Evolutionary conservation across 2,888 invertebrate genomes (phyloP).

Genomic region (Holacanthella duospinosa): DNA sequence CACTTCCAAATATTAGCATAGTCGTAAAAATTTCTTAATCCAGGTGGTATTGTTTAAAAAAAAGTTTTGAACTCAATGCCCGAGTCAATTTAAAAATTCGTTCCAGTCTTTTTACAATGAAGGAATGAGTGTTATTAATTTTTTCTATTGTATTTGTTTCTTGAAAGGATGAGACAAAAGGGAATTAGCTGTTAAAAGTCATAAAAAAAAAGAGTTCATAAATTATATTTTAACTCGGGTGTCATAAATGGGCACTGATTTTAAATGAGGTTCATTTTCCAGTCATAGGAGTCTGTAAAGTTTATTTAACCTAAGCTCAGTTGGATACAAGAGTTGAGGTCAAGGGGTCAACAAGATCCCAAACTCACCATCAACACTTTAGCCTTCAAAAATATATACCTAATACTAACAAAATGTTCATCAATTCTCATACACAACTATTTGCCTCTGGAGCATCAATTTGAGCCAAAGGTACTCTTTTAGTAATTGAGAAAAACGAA

Average conservation of each 20-base stretch:
- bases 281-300: background rate
- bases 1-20: slow-evolving; percentile 7
- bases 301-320: background rate
- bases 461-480: background rate
- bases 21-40: slow-evolving; percentile 2
- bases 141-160: background rate
- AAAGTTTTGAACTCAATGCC: slow-evolving; percentile 10
- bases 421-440: background rate
- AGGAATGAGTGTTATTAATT: background rate
- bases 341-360: background rate
- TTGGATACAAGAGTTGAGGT: background rate
- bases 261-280: slow-evolving; percentile 30
- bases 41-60: slow-evolving; percentile 9
- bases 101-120: background rate
- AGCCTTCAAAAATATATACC: background rate
- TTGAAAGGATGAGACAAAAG: background rate
- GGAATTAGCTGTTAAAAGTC: background rate
- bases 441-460: background rate
- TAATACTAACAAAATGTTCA: background rate
- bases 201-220: background rate
- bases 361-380: background rate
- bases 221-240: slow-evolving; percentile 8
- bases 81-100: slow-evolving; percentile 11
- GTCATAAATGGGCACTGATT: slow-evolving; percentile 24
- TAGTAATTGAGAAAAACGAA: background rate